These are phyloP conservation scores for Andrena hattorfiana DNA, from an alignment of 2,888 invertebrate species.

Conservation along the genomic window DNA sequence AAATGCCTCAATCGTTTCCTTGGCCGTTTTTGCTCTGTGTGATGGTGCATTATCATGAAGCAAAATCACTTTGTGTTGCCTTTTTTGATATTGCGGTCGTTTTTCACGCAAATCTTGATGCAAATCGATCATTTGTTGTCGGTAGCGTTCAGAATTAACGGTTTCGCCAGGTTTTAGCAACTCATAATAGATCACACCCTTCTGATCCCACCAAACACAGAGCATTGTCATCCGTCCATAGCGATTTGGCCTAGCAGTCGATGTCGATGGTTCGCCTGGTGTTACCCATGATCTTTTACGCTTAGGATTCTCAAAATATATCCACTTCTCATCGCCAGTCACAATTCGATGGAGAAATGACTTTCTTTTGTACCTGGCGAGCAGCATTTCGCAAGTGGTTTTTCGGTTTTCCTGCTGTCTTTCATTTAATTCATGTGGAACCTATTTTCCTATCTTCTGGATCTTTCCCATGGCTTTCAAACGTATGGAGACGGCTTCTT, in stretches of 20 bases:
- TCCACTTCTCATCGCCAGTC: slow-evolving; percentile 7
- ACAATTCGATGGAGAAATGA: slow-evolving; percentile 17
- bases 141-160: slow-evolving; percentile 8
- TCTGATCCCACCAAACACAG: slow-evolving; percentile 15
- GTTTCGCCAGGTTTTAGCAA: slow-evolving; percentile 5
- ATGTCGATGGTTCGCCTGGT: slow-evolving; percentile 3
- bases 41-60: background rate
- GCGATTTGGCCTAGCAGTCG: slow-evolving; percentile 9
- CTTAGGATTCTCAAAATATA: slow-evolving; percentile 6
- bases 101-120: slow-evolving; percentile 5
- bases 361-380: background rate
- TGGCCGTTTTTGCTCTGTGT: too few species aligned
- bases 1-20: too few species aligned
- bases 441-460: background rate
- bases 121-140: slow-evolving; percentile 6
- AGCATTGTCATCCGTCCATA: slow-evolving; percentile 14
- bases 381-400: slow-evolving; percentile 6
- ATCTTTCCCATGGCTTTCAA: too few species aligned
- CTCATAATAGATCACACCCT: slow-evolving; percentile 20
- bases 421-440: background rate
- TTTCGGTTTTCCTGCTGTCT: slow-evolving; percentile 8
- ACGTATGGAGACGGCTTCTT: too few species aligned
- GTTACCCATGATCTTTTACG: slow-evolving; percentile 17
- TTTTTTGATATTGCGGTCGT: slow-evolving; percentile 1
- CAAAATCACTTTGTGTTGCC: slow-evolving; percentile 4